Evolutionary conservation across 2,113 vertebrate species (phyloP).

Genomic region (Puffinus mauretanicus): DNA sequence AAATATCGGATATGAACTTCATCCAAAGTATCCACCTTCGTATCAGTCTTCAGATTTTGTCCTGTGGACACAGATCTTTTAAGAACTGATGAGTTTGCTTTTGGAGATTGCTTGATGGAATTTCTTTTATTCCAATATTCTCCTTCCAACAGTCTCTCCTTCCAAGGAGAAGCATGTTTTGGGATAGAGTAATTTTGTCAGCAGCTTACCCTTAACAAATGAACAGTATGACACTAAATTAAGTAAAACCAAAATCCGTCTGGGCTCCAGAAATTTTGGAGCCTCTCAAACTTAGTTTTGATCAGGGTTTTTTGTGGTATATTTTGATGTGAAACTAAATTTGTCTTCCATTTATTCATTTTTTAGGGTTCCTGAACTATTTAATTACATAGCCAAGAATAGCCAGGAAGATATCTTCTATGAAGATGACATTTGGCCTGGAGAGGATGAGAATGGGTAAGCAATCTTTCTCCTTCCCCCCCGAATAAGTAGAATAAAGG

Average conservation of each 20-base stretch:
- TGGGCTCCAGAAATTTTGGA: not conserved
- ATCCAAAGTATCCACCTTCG: not conserved
- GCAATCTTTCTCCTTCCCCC: not conserved
- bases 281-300: not conserved
- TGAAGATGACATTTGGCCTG: conserved; percentile 96
- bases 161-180: not conserved
- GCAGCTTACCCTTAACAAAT: not conserved
- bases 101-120: not conserved
- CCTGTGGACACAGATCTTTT: not conserved
- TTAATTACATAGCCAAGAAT: conserved; percentile 86
- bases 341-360: not conserved
- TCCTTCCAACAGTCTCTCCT: not conserved
- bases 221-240: not conserved
- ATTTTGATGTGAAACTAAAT: not conserved
- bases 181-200: not conserved
- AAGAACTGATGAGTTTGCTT: not conserved
- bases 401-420: conserved; percentile 96
- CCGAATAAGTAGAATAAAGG: not conserved
- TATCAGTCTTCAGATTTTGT: not conserved
- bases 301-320: not conserved
- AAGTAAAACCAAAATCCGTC: not conserved
- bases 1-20: not conserved
- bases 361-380: conserved; percentile 89
- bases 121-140: not conserved
- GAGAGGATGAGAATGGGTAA: conserved; percentile 90